Base-by-base conservation (phyloP, 1,140 invertebrate species). In the Atta cephalotes region DNA sequence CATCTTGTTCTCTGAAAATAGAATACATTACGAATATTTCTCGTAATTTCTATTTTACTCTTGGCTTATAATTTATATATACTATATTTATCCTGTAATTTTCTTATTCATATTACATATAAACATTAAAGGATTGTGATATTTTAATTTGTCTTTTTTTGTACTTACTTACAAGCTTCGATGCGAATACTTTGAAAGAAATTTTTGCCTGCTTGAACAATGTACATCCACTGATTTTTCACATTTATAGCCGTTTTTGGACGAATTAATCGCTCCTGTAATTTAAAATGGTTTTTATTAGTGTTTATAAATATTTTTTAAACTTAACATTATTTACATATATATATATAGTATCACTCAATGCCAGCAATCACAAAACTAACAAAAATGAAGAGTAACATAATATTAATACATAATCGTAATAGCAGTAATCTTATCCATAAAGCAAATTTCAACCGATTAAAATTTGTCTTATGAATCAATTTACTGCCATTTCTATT, bases 131-230 rank as follows among this genome's bases (percentile, higher is more conserved):
- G 10, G 25, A 70, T 5, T 58, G 10, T 56, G 7, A 49, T 45
- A 45, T 2, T n/a, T 0, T 65, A 49, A 31, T 14, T 49, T 49
- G 25, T 25, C 39, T 35, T 10, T 79, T 16, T 53, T 49, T 71
- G 25, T 3, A 82, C n/a, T 87, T 74, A 96, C 96, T 89, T 76
- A 92, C 96, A 97, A 31, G 93, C 94, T 92, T 97, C 96, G 0
- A 96, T 93, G 53, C 95, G 93, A 31, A 97, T 94, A 3, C 95
- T 95, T 88, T 97, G 96, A 0, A 93, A 92, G 68, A 96, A 96
- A 31, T 96, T 94, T 12, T 77, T 12, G 0, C 21, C 9, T 0
- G 21, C 39, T 16, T 77, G 74, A 1, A 77, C 4, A 7, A 77
- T 77, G 4, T 12, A 77, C 4, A 9, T 21, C 53, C 56, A 77